These are phyloP conservation scores for Monodelphis domestica DNA, from an alignment of 2,797 vertebrate species.

Conservation along the genomic window DNA sequence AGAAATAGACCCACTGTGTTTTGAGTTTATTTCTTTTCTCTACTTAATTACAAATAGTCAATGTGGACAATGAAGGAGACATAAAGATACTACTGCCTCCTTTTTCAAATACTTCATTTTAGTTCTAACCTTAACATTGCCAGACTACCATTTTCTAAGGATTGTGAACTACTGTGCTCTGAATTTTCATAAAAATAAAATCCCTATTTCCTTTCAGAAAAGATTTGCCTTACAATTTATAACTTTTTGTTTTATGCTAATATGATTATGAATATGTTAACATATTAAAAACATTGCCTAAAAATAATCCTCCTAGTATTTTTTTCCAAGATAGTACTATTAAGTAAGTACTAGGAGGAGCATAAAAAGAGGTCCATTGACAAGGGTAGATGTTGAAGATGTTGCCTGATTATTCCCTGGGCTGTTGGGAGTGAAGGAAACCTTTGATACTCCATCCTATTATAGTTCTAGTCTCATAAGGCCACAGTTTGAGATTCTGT, in stretches of 20 bases:
- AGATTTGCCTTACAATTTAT: neutral
- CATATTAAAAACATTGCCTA: slow-evolving; percentile 25
- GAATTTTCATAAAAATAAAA: slow-evolving; percentile 3
- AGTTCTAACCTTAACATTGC: neutral
- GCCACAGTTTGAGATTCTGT: neutral
- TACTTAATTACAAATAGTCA: neutral
- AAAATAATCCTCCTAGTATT: neutral
- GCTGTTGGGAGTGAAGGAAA: neutral
- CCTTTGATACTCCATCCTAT: neutral
- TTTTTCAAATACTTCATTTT: neutral
- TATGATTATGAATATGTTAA: neutral
- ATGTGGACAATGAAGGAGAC: neutral
- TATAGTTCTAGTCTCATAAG: neutral
- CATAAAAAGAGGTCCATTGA: neutral
- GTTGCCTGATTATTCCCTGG: neutral
- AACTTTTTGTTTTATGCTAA: neutral
- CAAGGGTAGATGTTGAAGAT: neutral
- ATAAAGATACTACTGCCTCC: neutral
- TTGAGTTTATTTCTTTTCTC: neutral
- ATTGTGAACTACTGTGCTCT: neutral
- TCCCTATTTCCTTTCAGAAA: neutral
- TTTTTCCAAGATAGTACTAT: neutral
- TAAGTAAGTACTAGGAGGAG: neutral
- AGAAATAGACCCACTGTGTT: neutral
- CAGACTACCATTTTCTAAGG: neutral